phyloP scores from a whole-genome alignment of 2,797 vertebrate genomes.

The Falco novaeseelandiae region DNA sequence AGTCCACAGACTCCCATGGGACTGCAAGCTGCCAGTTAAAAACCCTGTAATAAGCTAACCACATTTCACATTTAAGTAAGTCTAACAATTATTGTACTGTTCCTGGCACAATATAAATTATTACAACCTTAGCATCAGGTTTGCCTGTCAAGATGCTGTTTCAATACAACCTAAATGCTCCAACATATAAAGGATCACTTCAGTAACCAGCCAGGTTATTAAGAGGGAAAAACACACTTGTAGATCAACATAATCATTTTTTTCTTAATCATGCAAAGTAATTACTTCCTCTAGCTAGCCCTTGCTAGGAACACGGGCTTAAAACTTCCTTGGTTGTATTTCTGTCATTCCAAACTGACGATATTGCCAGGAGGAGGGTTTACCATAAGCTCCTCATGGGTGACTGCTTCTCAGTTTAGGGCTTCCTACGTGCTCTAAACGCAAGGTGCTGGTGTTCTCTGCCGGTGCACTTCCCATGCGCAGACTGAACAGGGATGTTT shows the following conservation, averaged over 20 bases:
- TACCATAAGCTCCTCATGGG: background rate
- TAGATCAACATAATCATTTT: background rate
- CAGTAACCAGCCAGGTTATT: background rate
- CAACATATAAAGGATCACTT: background rate
- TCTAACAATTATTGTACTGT: background rate
- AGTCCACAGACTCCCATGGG: background rate
- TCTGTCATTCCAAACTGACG: background rate
- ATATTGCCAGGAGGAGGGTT: background rate
- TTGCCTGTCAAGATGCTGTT: background rate
- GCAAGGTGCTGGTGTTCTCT: background rate
- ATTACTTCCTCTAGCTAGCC: background rate
- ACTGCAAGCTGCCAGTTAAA: background rate
- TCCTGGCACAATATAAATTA: slow-evolving; percentile 7
- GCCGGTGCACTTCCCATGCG: background rate
- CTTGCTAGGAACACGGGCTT: background rate
- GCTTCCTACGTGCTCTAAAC: background rate
- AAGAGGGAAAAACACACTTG: fast-evolving
- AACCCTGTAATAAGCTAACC: background rate
- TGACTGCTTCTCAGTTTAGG: background rate
- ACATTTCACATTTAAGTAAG: background rate
- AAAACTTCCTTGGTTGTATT: background rate
- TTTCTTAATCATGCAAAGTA: background rate
- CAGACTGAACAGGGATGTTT: fast-evolving
- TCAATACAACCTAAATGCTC: background rate
- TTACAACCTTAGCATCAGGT: background rate